Base-by-base conservation (phyloP, 2,888 invertebrate species). In the Papilio demoleus region DNA sequence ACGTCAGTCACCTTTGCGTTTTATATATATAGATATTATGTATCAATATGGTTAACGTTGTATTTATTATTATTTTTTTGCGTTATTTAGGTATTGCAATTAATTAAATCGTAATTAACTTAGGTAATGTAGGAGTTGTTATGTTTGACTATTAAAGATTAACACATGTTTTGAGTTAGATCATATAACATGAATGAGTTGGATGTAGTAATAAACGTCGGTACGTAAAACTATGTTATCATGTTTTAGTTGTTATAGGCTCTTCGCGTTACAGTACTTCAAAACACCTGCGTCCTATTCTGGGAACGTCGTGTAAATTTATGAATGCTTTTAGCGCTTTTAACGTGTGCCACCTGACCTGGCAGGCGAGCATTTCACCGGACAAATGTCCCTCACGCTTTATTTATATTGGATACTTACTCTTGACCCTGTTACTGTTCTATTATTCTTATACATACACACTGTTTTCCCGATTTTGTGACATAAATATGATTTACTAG, bases 271-370 rank as follows among this genome's bases (percentile, higher is more conserved):
- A 70, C 72, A 75, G 79, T 82, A 79, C 81, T 84, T 79, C 80
- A 81, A 78, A 81, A 81, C 90, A 91, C 86, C 89, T 90, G 90
- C 79, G 87, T 80, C 84, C 83, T 84, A 80, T 82, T 80, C 81
- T 79, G 84, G 81, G 81, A 83, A 84, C 84, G 81, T 81, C 82
- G 80, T 79, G 85, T 81, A 85, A 91, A 92, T 91, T 92, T 92
- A 91, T 91, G 90, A 88, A 88, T 82, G 88, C 88, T 88, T 87
- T 89, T 84, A 88, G 82, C 81, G 87, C 90, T 90, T 86, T 88
- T 87, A 90, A 83, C 89, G 85, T 86, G 84, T 87, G 89, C 90
- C 89, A 91, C 89, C 92, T 92, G 91, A 91, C 92, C 91, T 90
- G 82, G 79, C 82, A 76, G 82, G 85, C 82, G 84, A 84, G 85